Evolutionary conservation across 2,888 invertebrate genomes (phyloP), one percentile per base, ranked within the genome.

Genomic region (Amaurobius ferox): DNA sequence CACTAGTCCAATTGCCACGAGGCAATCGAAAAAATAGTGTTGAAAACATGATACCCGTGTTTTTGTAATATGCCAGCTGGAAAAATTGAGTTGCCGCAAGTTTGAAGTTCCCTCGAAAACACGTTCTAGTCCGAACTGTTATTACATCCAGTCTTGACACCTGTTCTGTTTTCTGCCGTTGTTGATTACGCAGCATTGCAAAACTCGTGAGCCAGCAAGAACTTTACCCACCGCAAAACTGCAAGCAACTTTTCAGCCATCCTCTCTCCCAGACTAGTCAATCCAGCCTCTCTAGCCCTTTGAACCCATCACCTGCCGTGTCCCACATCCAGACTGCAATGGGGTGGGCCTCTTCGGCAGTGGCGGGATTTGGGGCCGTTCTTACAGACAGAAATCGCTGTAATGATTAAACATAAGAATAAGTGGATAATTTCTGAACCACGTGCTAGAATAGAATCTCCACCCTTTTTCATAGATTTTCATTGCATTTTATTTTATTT

Each of bases 231-330:
- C 9, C 35, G 11, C n/a, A 61, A 19, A 26, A 26, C 61, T n/a
- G 61, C 23, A 2, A 23, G 61, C 26, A 19, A 7, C 9, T 48
- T 19, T 48, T 16, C 48, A 16, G 1, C 23, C n/a, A 3, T 19
- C 39, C n/a, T 30, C 16, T n/a, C 29, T 67, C 23, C 16, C 40
- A 66, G 44, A 26, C 76, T 29, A 48, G 62, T 61, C 78, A 62
- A 19, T 79, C 70, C 76, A 64, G 66, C n/a, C 2, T 1, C 66
- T 68, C 30, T 32, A 77, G 72, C 77, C 83, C 77, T 85, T 85
- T 77, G 77, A 85, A 77, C 77, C 70, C 77, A 72, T 66, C 80
- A 80, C 44, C 79, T 66, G 55, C 29, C 40, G 29, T 70, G 77
- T 62, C 72, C 83, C 44, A 77, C 39, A 72, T 74, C 70, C 40